These are phyloP conservation scores for Zonotrichia albicollis DNA, from an alignment of 2,797 vertebrate genomes.

Conservation along the genomic window DNA sequence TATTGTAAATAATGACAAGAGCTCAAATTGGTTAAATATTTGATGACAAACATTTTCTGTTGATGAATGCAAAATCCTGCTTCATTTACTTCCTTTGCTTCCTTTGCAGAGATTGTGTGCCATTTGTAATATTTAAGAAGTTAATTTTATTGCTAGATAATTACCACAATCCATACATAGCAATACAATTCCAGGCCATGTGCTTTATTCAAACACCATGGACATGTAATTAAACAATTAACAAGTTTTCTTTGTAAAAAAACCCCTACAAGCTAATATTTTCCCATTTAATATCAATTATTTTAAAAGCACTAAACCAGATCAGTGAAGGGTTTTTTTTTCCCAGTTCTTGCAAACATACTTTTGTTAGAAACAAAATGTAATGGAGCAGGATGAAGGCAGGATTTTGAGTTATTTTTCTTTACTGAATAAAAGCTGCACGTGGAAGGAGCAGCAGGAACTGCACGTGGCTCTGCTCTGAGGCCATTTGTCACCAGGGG, in stretches of 20 bases:
- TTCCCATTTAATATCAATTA: neutral
- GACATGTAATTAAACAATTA: neutral
- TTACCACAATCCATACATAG: neutral
- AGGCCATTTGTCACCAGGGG: neutral
- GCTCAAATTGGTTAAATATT: neutral
- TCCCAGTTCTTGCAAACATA: neutral
- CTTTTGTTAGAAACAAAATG: neutral
- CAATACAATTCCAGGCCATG: neutral
- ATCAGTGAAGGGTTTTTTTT: neutral
- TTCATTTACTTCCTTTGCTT: neutral
- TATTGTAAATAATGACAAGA: neutral
- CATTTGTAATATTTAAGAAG: neutral
- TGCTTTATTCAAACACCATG: neutral
- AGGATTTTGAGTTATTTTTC: neutral
- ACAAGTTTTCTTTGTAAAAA: neutral
- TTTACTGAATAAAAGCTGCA: neutral
- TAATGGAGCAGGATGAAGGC: neutral
- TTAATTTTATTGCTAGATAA: constrained; percentile 13
- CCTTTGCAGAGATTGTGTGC: neutral
- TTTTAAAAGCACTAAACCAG: neutral
- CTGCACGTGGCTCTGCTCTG: neutral
- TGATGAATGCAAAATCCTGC: constrained; percentile 19
- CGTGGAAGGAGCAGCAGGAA: neutral
- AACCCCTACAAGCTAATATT: neutral
- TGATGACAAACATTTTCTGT: neutral